phyloP scores from a whole-genome alignment of 2,113 vertebrate genomes.

The Syngnathoides biaculeatus region DNA sequence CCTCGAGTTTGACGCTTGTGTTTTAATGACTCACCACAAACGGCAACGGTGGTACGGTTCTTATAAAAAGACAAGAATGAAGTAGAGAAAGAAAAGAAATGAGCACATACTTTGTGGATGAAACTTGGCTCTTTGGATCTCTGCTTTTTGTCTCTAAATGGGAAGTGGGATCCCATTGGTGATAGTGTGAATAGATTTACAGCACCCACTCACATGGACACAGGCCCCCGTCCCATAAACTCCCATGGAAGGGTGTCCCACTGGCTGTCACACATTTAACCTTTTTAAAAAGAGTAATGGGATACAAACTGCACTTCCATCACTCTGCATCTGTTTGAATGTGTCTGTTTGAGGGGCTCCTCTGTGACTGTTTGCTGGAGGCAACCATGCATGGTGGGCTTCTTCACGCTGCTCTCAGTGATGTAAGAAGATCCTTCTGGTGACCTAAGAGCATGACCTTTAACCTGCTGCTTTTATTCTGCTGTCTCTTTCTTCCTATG shows the following conservation, averaged over 20 bases:
- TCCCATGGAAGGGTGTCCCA: slow-evolving; percentile 45
- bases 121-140: not conserved
- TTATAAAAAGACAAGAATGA: not conserved
- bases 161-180: not conserved
- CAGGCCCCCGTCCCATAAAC: not conserved
- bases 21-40: too few species aligned
- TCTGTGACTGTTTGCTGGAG: slow-evolving; percentile 46
- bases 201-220: not conserved
- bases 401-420: slow-evolving; percentile 44
- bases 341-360: slow-evolving; percentile 21
- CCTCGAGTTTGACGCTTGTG: not conserved
- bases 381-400: slow-evolving; percentile 61
- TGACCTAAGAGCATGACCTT: slow-evolving; percentile 59
- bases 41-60: not conserved
- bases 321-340: slow-evolving; percentile 12
- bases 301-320: slow-evolving; percentile 53
- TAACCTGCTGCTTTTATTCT: slow-evolving; percentile 56
- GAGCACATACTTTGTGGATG: too few species aligned
- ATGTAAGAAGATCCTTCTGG: slow-evolving; percentile 60
- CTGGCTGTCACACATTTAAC: slow-evolving; percentile 68
- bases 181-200: not conserved
- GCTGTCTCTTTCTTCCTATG: slow-evolving; percentile 39
- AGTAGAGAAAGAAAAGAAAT: not conserved
- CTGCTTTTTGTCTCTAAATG: not conserved
- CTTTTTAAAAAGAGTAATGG: slow-evolving; percentile 61